Conservation (phyloP, 2,113 vertebrate species). For the zebrafish (Danio rerio) region DNA sequence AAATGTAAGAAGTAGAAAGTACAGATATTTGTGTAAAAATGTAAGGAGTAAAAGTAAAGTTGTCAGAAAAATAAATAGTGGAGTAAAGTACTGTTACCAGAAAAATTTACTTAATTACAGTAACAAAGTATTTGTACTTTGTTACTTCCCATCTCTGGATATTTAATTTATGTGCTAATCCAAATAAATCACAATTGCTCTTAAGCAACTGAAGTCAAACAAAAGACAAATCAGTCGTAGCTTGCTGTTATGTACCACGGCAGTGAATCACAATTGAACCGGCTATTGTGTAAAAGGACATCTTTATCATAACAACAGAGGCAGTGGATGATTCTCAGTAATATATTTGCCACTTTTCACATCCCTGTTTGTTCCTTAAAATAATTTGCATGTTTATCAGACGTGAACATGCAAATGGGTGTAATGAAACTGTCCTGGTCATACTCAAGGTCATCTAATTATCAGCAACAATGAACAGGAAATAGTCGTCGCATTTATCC, state of each 20-base stretch:
- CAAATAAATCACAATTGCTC: background rate
- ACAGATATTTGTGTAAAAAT: too few species aligned
- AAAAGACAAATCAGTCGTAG: background rate
- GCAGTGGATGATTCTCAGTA: constrained; percentile 44
- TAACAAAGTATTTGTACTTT: too few species aligned
- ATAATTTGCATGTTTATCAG: constrained; percentile 42
- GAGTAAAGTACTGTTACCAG: too few species aligned
- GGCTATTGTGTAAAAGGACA: constrained; percentile 47
- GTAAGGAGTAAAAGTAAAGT: too few species aligned
- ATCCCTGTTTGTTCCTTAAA: constrained; percentile 49
- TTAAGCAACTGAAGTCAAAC: background rate
- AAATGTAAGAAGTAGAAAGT: too few species aligned
- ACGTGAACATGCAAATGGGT: constrained; percentile 46
- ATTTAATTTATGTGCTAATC: background rate
- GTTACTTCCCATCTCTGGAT: too few species aligned
- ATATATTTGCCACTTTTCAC: constrained; percentile 32
- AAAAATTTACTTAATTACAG: too few species aligned
- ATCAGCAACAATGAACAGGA: background rate
- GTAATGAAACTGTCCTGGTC: constrained; percentile 22
- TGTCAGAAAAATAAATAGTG: too few species aligned
- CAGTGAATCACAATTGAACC: constrained; percentile 28
- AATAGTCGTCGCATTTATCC: background rate
- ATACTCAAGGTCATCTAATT: constrained; percentile 25
- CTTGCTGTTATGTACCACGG: background rate
- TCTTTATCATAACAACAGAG: constrained; percentile 52